Evolutionary conservation across 2,113 vertebrate species (phyloP).

Genomic region (Rattus norvegicus): DNA sequence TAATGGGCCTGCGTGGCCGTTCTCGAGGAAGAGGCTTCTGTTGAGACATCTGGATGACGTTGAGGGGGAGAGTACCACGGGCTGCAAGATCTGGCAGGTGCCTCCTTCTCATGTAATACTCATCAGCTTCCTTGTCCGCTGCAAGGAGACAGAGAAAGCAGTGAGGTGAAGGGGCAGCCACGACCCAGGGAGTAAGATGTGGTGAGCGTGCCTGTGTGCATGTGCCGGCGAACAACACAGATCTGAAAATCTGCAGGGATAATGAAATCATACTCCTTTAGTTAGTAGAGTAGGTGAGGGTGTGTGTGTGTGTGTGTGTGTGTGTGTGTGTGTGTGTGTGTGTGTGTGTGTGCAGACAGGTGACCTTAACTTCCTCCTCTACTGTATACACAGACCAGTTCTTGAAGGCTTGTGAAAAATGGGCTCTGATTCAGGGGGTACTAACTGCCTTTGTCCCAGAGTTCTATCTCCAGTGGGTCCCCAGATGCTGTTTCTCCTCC

Average conservation of each 20-base stretch:
- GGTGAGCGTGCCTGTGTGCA: neutral
- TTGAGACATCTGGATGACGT: constrained; percentile 96
- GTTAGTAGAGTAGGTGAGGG: neutral
- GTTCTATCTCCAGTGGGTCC: neutral
- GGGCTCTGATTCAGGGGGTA: neutral
- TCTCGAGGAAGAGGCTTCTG: constrained; percentile 92
- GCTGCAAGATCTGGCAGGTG: constrained; percentile 97
- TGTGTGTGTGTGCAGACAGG: neutral
- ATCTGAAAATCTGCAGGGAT: neutral
- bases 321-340: too few species aligned
- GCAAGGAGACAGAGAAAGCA: constrained; percentile 52
- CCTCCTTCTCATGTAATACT: constrained; percentile 96
- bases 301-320: too few species aligned
- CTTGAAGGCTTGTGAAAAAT: neutral
- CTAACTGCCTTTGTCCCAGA: neutral
- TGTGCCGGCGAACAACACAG: neutral
- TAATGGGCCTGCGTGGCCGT: constrained; percentile 93
- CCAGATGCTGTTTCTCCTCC: neutral
- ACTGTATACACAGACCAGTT: neutral
- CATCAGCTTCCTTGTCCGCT: constrained; percentile 98
- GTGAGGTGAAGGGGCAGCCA: neutral
- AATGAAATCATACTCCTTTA: neutral
- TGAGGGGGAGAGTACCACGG: constrained; percentile 95
- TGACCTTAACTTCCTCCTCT: neutral
- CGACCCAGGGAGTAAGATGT: neutral